phyloP scores from a whole-genome alignment of 1,140 invertebrate genomes.

The Eumaeus atala region DNA sequence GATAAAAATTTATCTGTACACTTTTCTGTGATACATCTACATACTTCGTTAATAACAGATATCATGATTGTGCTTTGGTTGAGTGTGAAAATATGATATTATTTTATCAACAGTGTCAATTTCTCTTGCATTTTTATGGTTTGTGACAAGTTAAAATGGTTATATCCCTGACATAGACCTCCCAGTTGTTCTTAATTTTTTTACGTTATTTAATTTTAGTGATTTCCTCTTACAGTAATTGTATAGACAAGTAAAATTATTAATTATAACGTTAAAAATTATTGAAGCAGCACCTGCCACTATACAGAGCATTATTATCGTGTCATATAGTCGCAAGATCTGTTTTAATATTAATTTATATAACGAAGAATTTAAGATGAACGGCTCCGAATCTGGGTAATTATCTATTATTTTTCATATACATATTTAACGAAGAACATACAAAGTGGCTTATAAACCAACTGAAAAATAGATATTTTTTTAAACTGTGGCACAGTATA shows the following conservation, averaged over 20 bases:
- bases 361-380: constrained; percentile 74
- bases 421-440: not conserved
- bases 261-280: too few species aligned
- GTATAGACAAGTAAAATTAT: constrained; percentile 36
- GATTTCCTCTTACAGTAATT: constrained; percentile 42
- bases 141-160: constrained; percentile 68
- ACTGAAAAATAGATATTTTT: too few species aligned
- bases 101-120: constrained; percentile 63
- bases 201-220: constrained; percentile 52
- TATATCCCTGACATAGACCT: constrained; percentile 43
- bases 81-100: constrained; percentile 67
- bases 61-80: constrained; percentile 30
- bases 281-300: constrained; percentile 34
- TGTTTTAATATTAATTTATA: constrained; percentile 24
- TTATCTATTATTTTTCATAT: constrained; percentile 16
- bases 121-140: constrained; percentile 71
- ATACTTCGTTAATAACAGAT: constrained; percentile 33
- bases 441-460: too few species aligned
- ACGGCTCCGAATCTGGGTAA: constrained; percentile 88
- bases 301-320: constrained; percentile 26
- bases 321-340: constrained; percentile 18
- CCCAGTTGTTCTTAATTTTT: constrained; percentile 51
- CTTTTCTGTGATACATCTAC: constrained; percentile 47
- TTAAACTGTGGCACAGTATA: too few species aligned
- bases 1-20: constrained; percentile 45